Base-by-base conservation (phyloP, 2,888 invertebrate species). In the Copidosoma aretas region DNA sequence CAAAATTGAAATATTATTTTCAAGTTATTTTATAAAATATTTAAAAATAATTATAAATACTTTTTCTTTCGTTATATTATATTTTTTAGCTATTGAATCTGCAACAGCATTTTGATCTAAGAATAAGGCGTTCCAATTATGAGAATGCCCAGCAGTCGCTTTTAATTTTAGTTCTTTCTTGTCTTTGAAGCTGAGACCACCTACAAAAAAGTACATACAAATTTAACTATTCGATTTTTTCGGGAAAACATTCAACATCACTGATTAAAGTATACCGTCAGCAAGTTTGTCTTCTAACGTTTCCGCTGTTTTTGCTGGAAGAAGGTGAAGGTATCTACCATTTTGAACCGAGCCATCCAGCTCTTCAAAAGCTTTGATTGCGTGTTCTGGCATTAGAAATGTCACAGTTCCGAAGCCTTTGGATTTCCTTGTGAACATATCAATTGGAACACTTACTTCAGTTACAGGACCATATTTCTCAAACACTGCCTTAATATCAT, bases 111-210 rank as follows among this genome's bases (percentile, higher is more conserved):
- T 94, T 17, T 91, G 88, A 0, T 97, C 97, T 74, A 99, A 85
- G 81, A 99, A 99, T 59, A 99, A 84, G 0, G 95, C 90, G 84
- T 99, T 99, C 99, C 99, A 99, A 81, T 96, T 98, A 82, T 95
- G 93, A 0, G 93, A 89, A 0, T 91, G 91, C 61, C 90, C 90
- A 8, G 91, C 92, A 78, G 88, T 88, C 24, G 88, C 86, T 84
- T 95, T 97, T 73, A 90, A 84, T 80, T 93, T 89, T 64, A 90
- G 86, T 5, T 89, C 88, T 79, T 95, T 96, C 82, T 94, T 93
- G 79, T 93, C 89, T 80, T 97, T 97, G 82, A 89, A 97, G 22
- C 90, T 89, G 0, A 92, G 85, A 0, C 88, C 87, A 68, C 91
- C 91, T 88, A 81, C 84, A 84, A 76, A 53, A 3, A 8, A 41